Percentiles rank a stretch among this genome's conserved stretches.
Conservation (phyloP, 2,113 vertebrate genomes). For the Petrocephalus microphthalmus region DNA sequence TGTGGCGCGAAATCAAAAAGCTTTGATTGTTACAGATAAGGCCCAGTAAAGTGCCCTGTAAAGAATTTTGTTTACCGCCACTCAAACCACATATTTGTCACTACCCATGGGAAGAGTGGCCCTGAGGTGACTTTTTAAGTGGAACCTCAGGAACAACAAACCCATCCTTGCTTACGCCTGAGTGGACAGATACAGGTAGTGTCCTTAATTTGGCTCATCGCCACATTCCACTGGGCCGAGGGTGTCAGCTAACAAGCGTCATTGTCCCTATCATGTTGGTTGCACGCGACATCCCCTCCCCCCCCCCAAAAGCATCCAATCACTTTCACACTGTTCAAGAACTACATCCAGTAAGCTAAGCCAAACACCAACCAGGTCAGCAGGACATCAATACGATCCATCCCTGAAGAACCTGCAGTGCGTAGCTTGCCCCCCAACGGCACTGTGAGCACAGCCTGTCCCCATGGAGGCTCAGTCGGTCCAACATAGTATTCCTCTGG, state of each 20-base stretch:
- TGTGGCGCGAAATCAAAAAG: neutral
- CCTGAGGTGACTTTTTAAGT: neutral
- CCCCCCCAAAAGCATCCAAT: neutral
- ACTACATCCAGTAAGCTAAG: neutral
- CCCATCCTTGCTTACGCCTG: neutral
- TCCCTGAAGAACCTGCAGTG: neutral
- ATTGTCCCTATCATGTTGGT: neutral
- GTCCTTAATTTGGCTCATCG: neutral
- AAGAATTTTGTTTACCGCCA: neutral
- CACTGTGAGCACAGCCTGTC: neutral
- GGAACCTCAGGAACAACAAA: neutral
- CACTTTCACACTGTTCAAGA: neutral
- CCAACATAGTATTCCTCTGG: neutral
- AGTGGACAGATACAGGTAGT: neutral
- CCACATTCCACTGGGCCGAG: neutral
- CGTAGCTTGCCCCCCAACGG: neutral
- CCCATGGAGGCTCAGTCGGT: neutral
- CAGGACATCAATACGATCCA: neutral
- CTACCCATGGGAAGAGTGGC: neutral
- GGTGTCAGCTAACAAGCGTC: neutral
- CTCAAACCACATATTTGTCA: neutral
- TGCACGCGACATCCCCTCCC: neutral
- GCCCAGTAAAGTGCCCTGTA: neutral
- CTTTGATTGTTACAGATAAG: neutral
- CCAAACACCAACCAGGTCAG: neutral